phyloP scores from a whole-genome alignment of 2,888 invertebrate species.

The Heliothis peltigera region DNA sequence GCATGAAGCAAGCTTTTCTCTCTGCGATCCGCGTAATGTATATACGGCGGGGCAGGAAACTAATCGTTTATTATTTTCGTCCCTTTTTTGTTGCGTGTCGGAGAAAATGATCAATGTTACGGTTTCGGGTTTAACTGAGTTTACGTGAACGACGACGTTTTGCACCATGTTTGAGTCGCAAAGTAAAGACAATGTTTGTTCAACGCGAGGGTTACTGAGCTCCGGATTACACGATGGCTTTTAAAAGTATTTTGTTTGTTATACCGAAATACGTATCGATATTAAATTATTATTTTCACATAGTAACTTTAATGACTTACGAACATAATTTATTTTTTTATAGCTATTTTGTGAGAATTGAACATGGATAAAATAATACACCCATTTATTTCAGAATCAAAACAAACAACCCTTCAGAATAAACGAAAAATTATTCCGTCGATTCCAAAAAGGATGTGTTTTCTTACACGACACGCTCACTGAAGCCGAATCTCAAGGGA shows the following conservation, averaged over 20 bases:
- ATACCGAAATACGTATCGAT: background rate
- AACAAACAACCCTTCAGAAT: background rate
- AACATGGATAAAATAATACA: too few species aligned
- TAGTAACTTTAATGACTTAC: too few species aligned
- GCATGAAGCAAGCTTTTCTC: conserved; percentile 76
- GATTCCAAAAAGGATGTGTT: background rate
- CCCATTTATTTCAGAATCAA: background rate
- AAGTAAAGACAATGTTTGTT: conserved; percentile 67
- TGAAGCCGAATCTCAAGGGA: background rate
- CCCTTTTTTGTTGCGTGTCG: conserved; percentile 79
- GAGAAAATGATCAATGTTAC: conserved; percentile 78
- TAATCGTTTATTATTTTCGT: conserved; percentile 82
- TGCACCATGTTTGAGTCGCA: conserved; percentile 66
- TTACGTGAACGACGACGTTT: conserved; percentile 69
- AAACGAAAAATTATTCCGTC: background rate
- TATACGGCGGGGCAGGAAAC: conserved; percentile 71
- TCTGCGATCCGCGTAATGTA: conserved; percentile 73
- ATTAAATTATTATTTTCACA: background rate
- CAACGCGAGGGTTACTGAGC: conserved; percentile 18
- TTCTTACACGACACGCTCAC: background rate
- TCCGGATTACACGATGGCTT: too few species aligned
- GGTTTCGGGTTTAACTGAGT: conserved; percentile 70
- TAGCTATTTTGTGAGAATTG: too few species aligned
- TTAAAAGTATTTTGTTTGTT: too few species aligned
- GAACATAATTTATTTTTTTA: too few species aligned